These are phyloP conservation scores for Drosophila mulleri DNA, from an alignment of 2,888 invertebrate genomes.

Conservation along the genomic window DNA sequence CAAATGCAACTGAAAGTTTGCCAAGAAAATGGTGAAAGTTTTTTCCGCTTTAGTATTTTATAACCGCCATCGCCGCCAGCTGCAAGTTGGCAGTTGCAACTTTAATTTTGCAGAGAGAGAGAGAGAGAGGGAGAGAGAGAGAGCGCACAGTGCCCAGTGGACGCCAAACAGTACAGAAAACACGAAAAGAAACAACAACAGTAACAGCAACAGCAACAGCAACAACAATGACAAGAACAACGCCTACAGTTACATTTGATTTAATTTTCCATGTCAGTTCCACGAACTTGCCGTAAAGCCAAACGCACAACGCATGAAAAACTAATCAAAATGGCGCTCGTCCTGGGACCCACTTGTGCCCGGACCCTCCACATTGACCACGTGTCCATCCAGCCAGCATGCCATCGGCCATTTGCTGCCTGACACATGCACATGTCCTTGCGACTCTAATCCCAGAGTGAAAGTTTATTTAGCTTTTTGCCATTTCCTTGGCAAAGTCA, in stretches of 20 bases:
- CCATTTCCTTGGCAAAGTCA: conserved; percentile 21
- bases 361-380: conserved; percentile 22
- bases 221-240: conserved; percentile 7
- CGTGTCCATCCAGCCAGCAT: conserved; percentile 1
- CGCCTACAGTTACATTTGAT: conserved; percentile 51
- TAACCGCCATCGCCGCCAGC: conserved; percentile 52
- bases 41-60: conserved; percentile 65
- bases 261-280: conserved; percentile 51
- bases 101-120: conserved; percentile 55
- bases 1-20: conserved; percentile 78
- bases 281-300: conserved; percentile 36
- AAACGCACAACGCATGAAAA: conserved; percentile 59
- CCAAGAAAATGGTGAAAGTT: conserved; percentile 79
- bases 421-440: conserved; percentile 56
- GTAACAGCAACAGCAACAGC: neutral
- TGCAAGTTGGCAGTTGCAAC: conserved; percentile 53
- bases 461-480: conserved; percentile 58
- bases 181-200: conserved; percentile 7
- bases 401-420: conserved; percentile 46
- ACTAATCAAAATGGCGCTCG: conserved; percentile 66
- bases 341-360: conserved; percentile 25
- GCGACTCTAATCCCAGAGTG: conserved; percentile 28
- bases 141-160: conserved; percentile 20
- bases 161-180: conserved; percentile 20
- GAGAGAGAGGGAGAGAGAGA: conserved; percentile 10